Evolutionary conservation across 2,113 vertebrate genomes (phyloP).

Genomic region (Ophthalmolycus amberensis): DNA sequence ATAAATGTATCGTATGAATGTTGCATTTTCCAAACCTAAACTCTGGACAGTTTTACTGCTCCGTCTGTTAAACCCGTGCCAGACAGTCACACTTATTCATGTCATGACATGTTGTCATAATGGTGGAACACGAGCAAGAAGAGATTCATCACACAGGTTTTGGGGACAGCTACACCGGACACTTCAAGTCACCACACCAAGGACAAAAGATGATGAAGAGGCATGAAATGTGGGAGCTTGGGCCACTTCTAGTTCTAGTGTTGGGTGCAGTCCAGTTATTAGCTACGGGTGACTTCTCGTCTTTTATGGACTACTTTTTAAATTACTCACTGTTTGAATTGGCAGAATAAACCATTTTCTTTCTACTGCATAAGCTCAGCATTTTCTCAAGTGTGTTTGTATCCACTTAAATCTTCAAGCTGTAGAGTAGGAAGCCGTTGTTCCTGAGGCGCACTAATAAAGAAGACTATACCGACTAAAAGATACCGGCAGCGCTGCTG

Average conservation of each 20-base stretch:
- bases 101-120: slow-evolving; percentile 16
- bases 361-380: background rate
- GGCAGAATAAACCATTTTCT: slow-evolving; percentile 11
- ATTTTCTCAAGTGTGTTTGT: slow-evolving; percentile 3
- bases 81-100: slow-evolving; percentile 15
- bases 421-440: background rate
- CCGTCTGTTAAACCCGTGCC: slow-evolving; percentile 1
- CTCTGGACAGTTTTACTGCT: background rate
- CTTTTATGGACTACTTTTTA: slow-evolving; percentile 41
- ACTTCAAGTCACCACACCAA: slow-evolving; percentile 3
- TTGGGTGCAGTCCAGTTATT: slow-evolving; percentile 35
- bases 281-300: slow-evolving; percentile 9
- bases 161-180: background rate
- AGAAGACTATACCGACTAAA: background rate
- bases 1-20: background rate
- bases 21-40: slow-evolving; percentile 10
- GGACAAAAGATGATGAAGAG: slow-evolving; percentile 4
- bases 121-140: background rate
- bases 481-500: slow-evolving; percentile 4
- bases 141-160: slow-evolving; percentile 11
- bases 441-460: background rate
- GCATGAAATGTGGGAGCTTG: slow-evolving; percentile 2
- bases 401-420: background rate
- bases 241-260: slow-evolving; percentile 6
- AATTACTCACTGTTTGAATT: slow-evolving; percentile 18